Conservation (phyloP, 1,140 invertebrate genomes). For the Caligus rogercresseyi region DNA sequence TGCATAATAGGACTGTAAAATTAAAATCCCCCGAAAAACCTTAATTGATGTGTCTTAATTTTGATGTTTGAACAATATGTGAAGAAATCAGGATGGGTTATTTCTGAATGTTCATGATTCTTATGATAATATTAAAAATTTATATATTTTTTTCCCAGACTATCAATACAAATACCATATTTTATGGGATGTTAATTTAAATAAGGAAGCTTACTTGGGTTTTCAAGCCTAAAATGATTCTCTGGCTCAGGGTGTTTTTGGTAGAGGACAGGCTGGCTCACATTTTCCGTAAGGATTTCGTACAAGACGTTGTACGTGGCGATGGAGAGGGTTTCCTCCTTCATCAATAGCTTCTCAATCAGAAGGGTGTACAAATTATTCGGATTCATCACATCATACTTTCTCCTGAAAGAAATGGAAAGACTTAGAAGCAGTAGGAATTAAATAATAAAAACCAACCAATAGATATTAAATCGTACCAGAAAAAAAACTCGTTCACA, state of each 20-base stretch:
- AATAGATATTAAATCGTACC: no score
- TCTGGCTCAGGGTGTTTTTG: conserved; percentile 81
- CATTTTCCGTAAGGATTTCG: conserved; percentile 93
- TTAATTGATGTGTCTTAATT: no score
- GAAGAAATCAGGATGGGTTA: no score
- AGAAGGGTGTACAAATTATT: conserved; percentile 93
- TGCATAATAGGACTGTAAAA: no score
- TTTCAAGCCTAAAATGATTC: conserved; percentile 82
- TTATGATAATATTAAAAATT: conserved; percentile 11
- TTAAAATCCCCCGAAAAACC: no score
- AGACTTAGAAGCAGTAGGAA: conserved; percentile 19
- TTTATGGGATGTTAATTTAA: no score
- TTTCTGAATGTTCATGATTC: neutral
- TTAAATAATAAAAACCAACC: no score
- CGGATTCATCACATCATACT: conserved; percentile 95
- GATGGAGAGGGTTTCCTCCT: conserved; percentile 69
- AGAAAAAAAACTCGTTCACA: no score
- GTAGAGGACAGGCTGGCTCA: conserved; percentile 70
- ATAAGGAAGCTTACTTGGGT: conserved; percentile 92
- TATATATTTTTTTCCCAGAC: no score
- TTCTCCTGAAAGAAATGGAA: conserved; percentile 46
- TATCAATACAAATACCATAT: no score
- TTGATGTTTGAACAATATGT: no score
- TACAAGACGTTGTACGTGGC: conserved; percentile 97
- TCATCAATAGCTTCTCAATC: conserved; percentile 71